These are phyloP conservation scores for Parasteatoda tepidariorum DNA, from an alignment of 1,140 invertebrate genomes.

Conservation along the genomic window DNA sequence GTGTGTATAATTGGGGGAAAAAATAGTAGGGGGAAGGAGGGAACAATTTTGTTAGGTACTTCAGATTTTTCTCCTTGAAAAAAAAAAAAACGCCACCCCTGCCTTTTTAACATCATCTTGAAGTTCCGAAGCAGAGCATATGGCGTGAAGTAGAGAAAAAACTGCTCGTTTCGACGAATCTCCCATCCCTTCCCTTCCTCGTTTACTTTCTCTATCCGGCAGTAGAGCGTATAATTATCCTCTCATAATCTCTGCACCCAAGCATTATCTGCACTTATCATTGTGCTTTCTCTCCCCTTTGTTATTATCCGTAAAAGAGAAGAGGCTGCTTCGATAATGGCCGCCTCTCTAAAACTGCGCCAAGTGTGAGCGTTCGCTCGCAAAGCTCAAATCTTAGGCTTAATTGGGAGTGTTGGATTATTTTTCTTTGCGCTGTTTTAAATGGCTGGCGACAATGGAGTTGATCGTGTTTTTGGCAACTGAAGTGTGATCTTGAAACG, in stretches of 20 bases:
- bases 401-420: conserved; percentile 2
- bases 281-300: too few species aligned
- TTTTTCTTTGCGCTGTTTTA: too few species aligned
- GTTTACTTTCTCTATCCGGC: not conserved
- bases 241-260: not conserved
- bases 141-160: not conserved
- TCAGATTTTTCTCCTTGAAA: not conserved
- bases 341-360: too few species aligned
- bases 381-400: not conserved
- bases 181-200: not conserved
- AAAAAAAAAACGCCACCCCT: not conserved
- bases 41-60: too few species aligned
- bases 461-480: too few species aligned
- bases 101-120: conserved; percentile 1
- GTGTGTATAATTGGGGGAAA: too few species aligned
- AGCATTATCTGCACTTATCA: conserved; percentile 2
- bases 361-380: not conserved
- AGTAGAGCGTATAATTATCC: conserved; percentile 23
- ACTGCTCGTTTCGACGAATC: conserved; percentile 23
- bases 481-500: too few species aligned
- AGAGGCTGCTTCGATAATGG: too few species aligned
- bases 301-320: too few species aligned
- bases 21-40: too few species aligned
- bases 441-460: too few species aligned
- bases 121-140: not conserved